Conservation (phyloP, 2,888 invertebrate genomes). For the Stenurella melanura region DNA sequence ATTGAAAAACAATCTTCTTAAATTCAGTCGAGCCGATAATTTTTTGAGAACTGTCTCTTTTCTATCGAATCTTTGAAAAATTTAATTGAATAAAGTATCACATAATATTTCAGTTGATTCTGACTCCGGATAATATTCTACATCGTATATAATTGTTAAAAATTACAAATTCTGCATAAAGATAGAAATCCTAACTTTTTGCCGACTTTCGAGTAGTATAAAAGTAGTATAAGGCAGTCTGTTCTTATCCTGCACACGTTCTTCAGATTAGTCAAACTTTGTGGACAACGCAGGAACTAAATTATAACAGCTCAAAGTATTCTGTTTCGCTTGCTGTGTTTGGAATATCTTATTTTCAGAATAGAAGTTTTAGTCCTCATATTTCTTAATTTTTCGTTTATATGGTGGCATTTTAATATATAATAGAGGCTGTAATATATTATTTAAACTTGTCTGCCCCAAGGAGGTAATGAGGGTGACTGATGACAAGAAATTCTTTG, state of each 20-base stretch:
- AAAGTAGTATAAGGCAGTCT: slow-evolving; percentile 29
- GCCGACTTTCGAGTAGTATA: slow-evolving; percentile 13
- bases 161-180: not conserved
- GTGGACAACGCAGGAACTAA: slow-evolving; percentile 64
- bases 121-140: not conserved
- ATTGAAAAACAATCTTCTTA: too few relatives aligned
- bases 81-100: too few relatives aligned
- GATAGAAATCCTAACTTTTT: not conserved
- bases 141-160: too few relatives aligned
- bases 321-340: slow-evolving; percentile 52
- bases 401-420: not conserved
- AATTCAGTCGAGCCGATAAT: too few relatives aligned
- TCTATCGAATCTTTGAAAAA: too few relatives aligned
- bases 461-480: too few relatives aligned
- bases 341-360: slow-evolving; percentile 35
- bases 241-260: slow-evolving; percentile 62
- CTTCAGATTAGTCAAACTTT: slow-evolving; percentile 67
- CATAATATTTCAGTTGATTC: too few relatives aligned
- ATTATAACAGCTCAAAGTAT: slow-evolving; percentile 67
- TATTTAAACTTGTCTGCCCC: too few relatives aligned
- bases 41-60: too few relatives aligned
- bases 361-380: slow-evolving; percentile 14
- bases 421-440: too few relatives aligned
- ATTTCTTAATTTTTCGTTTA: not conserved
- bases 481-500: too few relatives aligned